A percentile compares a stretch with the other conserved stretches of the same genome.
Evolutionary conservation across 2,113 vertebrate species (phyloP).

Genomic region (Eubucco bourcierii): DNA sequence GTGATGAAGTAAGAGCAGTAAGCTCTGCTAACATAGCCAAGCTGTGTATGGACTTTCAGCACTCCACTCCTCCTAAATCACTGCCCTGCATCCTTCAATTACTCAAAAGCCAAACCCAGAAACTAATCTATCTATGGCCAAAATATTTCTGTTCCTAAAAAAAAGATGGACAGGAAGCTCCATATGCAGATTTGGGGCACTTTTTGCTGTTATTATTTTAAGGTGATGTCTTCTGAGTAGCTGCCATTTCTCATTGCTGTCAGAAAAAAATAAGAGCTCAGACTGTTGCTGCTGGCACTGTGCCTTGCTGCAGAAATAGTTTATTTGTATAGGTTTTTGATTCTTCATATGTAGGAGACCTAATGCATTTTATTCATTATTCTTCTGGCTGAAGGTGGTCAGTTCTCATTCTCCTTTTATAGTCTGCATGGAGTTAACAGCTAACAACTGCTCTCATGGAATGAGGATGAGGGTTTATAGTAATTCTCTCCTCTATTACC

Average conservation of each 20-base stretch:
- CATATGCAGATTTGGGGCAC: neutral
- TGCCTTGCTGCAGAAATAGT: slow-evolving; percentile 47
- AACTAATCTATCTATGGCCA: slow-evolving; percentile 31
- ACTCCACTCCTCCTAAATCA: slow-evolving; percentile 42
- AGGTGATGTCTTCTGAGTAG: slow-evolving; percentile 44
- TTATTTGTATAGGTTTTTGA: slow-evolving; percentile 62
- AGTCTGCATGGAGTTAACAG: slow-evolving; percentile 41
- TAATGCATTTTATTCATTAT: slow-evolving; percentile 65
- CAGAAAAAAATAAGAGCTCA: neutral
- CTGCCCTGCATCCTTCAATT: neutral
- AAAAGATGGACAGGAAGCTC: neutral
- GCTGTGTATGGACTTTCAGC: neutral
- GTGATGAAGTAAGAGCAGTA: slow-evolving; percentile 22
- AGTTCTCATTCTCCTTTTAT: slow-evolving; percentile 58
- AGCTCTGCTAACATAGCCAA: neutral
- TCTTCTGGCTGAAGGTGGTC: slow-evolving; percentile 43
- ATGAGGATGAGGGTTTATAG: slow-evolving; percentile 42
- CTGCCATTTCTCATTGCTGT: slow-evolving; percentile 45
- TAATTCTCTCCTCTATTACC: slow-evolving; percentile 32
- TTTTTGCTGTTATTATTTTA: slow-evolving; percentile 30
- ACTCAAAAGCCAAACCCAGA: neutral
- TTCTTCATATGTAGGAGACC: slow-evolving; percentile 37
- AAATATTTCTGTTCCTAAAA: slow-evolving; percentile 17
- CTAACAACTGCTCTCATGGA: slow-evolving; percentile 45
- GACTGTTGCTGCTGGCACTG: slow-evolving; percentile 49